phyloP scores from a whole-genome alignment of 2,888 invertebrate genomes.

The Trisateles emortualis region DNA sequence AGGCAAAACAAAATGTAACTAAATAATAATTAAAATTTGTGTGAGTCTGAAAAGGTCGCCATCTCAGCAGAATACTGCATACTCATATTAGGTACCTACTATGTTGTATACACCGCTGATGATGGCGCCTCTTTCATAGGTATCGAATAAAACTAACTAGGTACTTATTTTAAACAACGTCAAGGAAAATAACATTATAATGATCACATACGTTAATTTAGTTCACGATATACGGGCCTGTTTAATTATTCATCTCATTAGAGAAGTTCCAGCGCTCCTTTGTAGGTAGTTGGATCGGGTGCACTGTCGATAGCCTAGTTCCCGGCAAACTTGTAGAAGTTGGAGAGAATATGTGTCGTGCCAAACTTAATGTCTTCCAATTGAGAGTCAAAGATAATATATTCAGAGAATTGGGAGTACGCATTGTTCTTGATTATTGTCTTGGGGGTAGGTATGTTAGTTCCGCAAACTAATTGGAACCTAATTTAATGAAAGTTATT shows the following conservation, averaged over 20 bases:
- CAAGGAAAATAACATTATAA: slow-evolving; percentile 26
- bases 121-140: too few species aligned
- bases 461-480: slow-evolving; percentile 3
- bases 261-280: slow-evolving; percentile 78
- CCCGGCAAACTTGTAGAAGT: slow-evolving; percentile 63
- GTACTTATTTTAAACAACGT: slow-evolving; percentile 6
- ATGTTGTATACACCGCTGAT: too few species aligned
- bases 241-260: slow-evolving; percentile 85
- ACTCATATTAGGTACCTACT: too few species aligned
- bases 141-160: slow-evolving; percentile 3
- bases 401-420: slow-evolving; percentile 48
- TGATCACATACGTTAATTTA: slow-evolving; percentile 45
- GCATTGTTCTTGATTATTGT: slow-evolving; percentile 45
- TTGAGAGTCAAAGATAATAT: slow-evolving; percentile 64
- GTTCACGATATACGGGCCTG: slow-evolving; percentile 57
- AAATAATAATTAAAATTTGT: too few species aligned
- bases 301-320: slow-evolving; percentile 78
- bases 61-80: too few species aligned
- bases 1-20: too few species aligned
- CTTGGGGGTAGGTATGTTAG: background rate
- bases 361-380: slow-evolving; percentile 63
- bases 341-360: slow-evolving; percentile 69
- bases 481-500: background rate
- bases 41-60: too few species aligned
- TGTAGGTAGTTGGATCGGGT: slow-evolving; percentile 68